Evolutionary conservation across 2,888 invertebrate species (phyloP).

Genomic region (Chydorus sphaericus): DNA sequence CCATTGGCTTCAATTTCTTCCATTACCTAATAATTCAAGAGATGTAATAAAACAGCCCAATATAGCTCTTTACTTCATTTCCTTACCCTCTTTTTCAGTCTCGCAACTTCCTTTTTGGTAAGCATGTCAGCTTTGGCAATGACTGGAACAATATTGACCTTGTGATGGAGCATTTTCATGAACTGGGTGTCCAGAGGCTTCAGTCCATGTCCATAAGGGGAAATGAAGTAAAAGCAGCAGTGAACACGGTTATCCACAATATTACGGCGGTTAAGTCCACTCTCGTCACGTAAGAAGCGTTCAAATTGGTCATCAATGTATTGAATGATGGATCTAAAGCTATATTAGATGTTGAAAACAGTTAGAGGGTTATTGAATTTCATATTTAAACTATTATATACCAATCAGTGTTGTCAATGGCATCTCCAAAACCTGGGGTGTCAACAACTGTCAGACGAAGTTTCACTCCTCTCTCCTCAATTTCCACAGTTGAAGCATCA

Average conservation of each 20-base stretch:
- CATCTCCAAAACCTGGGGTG: slow-evolving; percentile 91
- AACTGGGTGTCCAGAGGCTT: slow-evolving; percentile 89
- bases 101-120: slow-evolving; percentile 77
- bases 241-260: slow-evolving; percentile 95
- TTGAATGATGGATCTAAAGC: slow-evolving; percentile 84
- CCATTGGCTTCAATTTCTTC: slow-evolving; percentile 81
- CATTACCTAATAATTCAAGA: slow-evolving; percentile 43
- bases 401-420: slow-evolving; percentile 77
- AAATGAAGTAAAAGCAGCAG: slow-evolving; percentile 95
- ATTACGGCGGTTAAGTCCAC: slow-evolving; percentile 86
- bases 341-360: slow-evolving; percentile 27
- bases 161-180: slow-evolving; percentile 90
- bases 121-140: slow-evolving; percentile 92
- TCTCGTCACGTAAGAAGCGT: slow-evolving; percentile 77
- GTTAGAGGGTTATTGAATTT: not conserved
- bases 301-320: slow-evolving; percentile 97
- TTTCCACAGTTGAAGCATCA: slow-evolving; percentile 90
- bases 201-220: slow-evolving; percentile 88
- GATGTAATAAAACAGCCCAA: not conserved
- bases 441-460: slow-evolving; percentile 84
- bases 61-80: slow-evolving; percentile 18
- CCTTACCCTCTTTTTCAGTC: slow-evolving; percentile 61
- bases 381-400: slow-evolving; percentile 18
- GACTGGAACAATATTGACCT: slow-evolving; percentile 94
- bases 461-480: slow-evolving; percentile 89